Base-by-base conservation (phyloP, 2,888 invertebrate genomes). In the Ectobius pallidus region DNA sequence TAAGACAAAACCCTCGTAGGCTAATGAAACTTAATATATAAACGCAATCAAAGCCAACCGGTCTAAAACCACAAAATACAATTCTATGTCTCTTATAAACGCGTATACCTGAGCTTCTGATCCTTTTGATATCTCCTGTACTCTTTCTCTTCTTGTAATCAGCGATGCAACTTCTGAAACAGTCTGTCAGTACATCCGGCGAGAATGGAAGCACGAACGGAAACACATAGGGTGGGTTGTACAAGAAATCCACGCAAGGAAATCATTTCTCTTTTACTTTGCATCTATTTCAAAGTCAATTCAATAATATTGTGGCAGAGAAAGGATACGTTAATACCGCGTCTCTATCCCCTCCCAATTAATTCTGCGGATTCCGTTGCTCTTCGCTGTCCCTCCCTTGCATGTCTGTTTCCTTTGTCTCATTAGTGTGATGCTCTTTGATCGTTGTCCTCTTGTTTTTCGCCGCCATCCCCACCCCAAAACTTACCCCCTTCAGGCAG, bases 361-460 rank as follows among this genome's bases (percentile, higher is more conserved):
- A 55, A 55, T 27, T 55, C 16, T 58, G 30, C n/a, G 30, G 27
- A 55, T 58, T 58, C 30, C 58, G 25, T 30, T 16, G n/a, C 27
- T 20, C 55, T n/a, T n/a, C n/a, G n/a, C n/a, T n/a, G n/a, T 34
- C 34, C 34, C 34, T 34, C 6, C 34, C 34, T 11, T 34, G 34
- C 7, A 6, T 34, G 34, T 34, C 34, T 16, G 27, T 58, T 58
- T n/a, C 58, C 58, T 58, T 58, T 58, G 58, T 58, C 58, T 58
- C 58, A 58, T 58, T 58, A 58, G n/a, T n/a, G 58, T 30, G 30
- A 30, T 58, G 58, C 30, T 58, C 58, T 58, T 58, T 55, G 55
- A 55, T 55, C 55, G 27, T 16, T 2, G 30, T 27, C 55, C 55
- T 55, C 55, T 55, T 58, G 58, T 58, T 58, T 58, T 58, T 3